Evolutionary conservation across 2,113 vertebrate genomes (phyloP).

Genomic region (Uria lomvia): DNA sequence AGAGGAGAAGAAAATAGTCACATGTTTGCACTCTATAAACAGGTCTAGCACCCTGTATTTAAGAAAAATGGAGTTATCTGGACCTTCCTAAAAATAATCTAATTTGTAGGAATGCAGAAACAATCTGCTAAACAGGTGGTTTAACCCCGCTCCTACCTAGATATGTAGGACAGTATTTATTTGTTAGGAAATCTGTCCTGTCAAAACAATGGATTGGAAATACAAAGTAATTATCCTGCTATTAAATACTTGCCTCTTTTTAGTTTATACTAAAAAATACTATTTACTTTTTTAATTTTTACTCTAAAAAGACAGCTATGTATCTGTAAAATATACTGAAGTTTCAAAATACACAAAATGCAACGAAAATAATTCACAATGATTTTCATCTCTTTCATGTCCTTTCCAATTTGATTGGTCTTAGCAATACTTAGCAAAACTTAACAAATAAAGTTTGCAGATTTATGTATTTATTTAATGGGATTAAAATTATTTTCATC

Average conservation of each 20-base stretch:
- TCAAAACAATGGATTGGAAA: neutral
- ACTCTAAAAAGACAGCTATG: fast-evolving
- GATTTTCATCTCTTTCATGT: neutral
- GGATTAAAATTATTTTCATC: neutral
- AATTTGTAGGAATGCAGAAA: neutral
- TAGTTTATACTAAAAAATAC: fast-evolving
- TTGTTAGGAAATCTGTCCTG: neutral
- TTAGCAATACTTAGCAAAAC: neutral
- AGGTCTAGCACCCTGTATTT: neutral
- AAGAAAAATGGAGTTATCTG: neutral
- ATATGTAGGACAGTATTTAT: neutral
- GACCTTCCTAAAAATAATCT: neutral
- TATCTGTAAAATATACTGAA: neutral
- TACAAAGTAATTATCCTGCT: neutral
- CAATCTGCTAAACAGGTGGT: neutral
- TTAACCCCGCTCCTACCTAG: neutral
- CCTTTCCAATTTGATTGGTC: neutral
- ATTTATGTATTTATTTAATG: neutral
- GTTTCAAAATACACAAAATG: neutral
- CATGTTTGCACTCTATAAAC: fast-evolving
- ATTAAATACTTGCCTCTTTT: neutral
- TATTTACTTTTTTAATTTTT: neutral
- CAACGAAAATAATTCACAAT: neutral
- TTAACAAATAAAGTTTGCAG: neutral
- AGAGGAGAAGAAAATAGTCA: neutral